phyloP scores from a whole-genome alignment of 2,888 invertebrate genomes.

The Callyntrura sp. region DNA sequence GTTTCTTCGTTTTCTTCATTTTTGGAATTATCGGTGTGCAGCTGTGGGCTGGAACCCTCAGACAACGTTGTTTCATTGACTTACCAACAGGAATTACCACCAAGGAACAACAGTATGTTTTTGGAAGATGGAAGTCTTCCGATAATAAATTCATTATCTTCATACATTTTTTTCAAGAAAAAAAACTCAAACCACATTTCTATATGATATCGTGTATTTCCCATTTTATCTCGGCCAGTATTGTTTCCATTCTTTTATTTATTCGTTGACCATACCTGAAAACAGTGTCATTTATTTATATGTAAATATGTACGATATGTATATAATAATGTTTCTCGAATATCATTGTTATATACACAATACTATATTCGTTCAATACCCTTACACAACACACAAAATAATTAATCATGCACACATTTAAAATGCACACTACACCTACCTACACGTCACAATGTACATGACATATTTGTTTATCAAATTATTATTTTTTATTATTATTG shows the following conservation, averaged over 20 bases:
- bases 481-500: slow-evolving; percentile 30
- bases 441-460: not conserved
- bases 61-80: slow-evolving; percentile 96
- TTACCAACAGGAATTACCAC: slow-evolving; percentile 90
- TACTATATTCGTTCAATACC: no score
- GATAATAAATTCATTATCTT: slow-evolving; percentile 52
- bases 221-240: not conserved
- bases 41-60: slow-evolving; percentile 98
- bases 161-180: slow-evolving; percentile 49
- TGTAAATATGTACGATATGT: slow-evolving; percentile 46
- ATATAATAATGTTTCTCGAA: slow-evolving; percentile 23
- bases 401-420: slow-evolving; percentile 57
- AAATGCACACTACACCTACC: slow-evolving; percentile 44
- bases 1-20: slow-evolving; percentile 99
- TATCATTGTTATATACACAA: no score
- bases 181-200: slow-evolving; percentile 12
- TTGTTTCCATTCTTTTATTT: not conserved
- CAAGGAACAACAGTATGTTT: slow-evolving; percentile 90
- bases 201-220: slow-evolving; percentile 26
- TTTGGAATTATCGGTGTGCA: slow-evolving; percentile 99
- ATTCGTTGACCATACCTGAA: slow-evolving; percentile 16
- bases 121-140: slow-evolving; percentile 58
- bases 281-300: slow-evolving; percentile 20
- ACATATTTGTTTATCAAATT: not conserved
- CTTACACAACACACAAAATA: slow-evolving; percentile 5